Base-by-base conservation (phyloP, 2,113 vertebrate species). In the Anolis carolinensis region DNA sequence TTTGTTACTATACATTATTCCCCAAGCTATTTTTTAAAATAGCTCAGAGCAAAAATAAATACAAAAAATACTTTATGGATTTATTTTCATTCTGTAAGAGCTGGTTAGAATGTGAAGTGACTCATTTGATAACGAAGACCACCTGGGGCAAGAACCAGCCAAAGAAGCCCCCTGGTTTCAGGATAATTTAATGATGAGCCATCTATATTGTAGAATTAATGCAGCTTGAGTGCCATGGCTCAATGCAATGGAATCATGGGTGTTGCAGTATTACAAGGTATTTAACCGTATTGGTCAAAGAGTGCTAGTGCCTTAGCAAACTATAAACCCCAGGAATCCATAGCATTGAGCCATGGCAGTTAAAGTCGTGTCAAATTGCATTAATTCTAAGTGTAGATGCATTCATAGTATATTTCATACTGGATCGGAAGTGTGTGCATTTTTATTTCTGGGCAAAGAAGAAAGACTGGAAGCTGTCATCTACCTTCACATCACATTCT, bases 21-120 rank as follows among this genome's bases (percentile, higher is more conserved):
- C 81, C 32, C 82, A 82, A 85, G 23, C 4, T 82, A 21, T 79
- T 87, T 52, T 34, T 65, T 4, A 30, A 72, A 92, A 75, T 67
- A 11, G 36, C 16, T 2, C 34, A 82, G 27, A 34, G 65, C 25
- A 82, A 44, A 36, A 81, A 81, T 81, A 34, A 65, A 68, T 48
- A 32, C 13, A 71, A n/a, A 20, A 70, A 71, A 71, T 71, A 71
- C 30, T 52, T 16, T 39, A 30, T 68, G 39, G 30, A 82, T 52
- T 82, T 34, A 32, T 52, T 71, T 71, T 32, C 44, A 82, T n/a
- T 68, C 67, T 82, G 27, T 71, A 4, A 34, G 44, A 20, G 30
- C 30, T 30, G 30, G 30, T 71, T 82, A 7, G 3, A 32, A 36
- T 62, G 27, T 52, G 36, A 32, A 10, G 18, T 52, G 50, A 6